Conservation (phyloP, 2,113 vertebrate genomes). For the Rhinichthys klamathensis region DNA sequence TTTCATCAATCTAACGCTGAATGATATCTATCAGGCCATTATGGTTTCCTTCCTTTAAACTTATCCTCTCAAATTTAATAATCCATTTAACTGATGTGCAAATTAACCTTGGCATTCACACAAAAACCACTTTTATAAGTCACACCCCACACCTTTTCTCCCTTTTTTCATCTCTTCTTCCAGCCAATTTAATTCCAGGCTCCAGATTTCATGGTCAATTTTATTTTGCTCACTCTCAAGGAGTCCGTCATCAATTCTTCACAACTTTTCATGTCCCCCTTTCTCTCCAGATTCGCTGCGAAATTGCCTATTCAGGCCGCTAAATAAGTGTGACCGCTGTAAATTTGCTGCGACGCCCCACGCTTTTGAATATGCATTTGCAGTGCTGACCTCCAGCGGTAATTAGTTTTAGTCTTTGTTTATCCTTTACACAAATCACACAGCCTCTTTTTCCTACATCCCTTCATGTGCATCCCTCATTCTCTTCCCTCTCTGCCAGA, state of each 20-base stretch:
- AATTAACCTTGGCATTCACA: conserved; percentile 75
- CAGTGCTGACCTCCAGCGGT: conserved; percentile 76
- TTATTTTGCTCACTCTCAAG: conserved; percentile 77
- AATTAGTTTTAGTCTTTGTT: conserved; percentile 79
- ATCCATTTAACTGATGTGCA: conserved; percentile 74
- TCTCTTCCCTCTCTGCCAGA: neutral
- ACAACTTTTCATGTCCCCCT: conserved; percentile 78
- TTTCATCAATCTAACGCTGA: conserved; percentile 51
- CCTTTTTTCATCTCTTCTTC: conserved; percentile 66
- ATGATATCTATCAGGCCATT: conserved; percentile 56
- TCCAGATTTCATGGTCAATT: conserved; percentile 83
- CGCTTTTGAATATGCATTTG: conserved; percentile 72
- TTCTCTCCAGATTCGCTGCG: conserved; percentile 76
- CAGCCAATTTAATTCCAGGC: conserved; percentile 78
- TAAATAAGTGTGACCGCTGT: conserved; percentile 77
- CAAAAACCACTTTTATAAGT: conserved; percentile 69
- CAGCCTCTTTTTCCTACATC: conserved; percentile 51
- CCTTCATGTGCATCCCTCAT: conserved; percentile 9
- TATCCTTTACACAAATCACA: conserved; percentile 71
- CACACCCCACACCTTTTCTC: conserved; percentile 60
- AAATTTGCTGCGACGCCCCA: conserved; percentile 68
- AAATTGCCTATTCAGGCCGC: conserved; percentile 79
- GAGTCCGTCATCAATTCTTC: conserved; percentile 81
- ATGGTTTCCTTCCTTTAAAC: conserved; percentile 63
- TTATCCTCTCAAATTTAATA: conserved; percentile 69